Conservation (phyloP, 2,113 vertebrate genomes). For the Marmota flaviventris region DNA sequence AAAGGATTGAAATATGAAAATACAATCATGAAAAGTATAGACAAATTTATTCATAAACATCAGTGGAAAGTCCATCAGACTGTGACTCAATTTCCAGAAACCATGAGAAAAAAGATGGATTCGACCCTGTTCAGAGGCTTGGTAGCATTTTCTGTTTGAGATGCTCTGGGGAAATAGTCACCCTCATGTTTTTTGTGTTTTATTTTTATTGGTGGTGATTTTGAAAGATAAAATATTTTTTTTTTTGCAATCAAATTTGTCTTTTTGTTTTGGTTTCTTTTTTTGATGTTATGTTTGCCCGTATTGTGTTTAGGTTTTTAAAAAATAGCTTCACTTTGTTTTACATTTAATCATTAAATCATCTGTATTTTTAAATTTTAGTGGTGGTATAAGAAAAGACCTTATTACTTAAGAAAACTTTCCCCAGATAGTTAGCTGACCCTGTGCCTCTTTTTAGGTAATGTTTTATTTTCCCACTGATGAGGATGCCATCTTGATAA, state of each 20-base stretch:
- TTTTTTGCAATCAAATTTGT: neutral
- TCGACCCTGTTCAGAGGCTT: neutral
- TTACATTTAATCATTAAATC: neutral
- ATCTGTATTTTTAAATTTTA: conserved; percentile 1
- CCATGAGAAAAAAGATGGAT: no score
- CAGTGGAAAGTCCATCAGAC: no score
- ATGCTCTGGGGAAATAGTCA: neutral
- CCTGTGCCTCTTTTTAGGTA: neutral
- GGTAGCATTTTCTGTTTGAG: neutral
- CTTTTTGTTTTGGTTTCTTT: neutral
- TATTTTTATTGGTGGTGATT: neutral
- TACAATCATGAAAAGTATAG: neutral
- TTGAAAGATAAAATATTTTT: neutral
- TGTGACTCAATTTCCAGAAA: neutral
- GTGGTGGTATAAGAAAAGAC: neutral
- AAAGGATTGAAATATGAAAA: neutral
- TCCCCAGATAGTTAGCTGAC: neutral
- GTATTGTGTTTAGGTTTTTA: neutral
- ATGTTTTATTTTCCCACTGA: neutral
- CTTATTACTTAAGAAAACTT: neutral
- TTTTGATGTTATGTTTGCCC: neutral
- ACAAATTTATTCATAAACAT: neutral
- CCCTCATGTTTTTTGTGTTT: neutral
- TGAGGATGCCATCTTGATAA: neutral
- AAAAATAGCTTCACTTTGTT: neutral